These are phyloP conservation scores for Pyrgus malvae DNA, from an alignment of 2,888 invertebrate genomes.

Conservation along the genomic window DNA sequence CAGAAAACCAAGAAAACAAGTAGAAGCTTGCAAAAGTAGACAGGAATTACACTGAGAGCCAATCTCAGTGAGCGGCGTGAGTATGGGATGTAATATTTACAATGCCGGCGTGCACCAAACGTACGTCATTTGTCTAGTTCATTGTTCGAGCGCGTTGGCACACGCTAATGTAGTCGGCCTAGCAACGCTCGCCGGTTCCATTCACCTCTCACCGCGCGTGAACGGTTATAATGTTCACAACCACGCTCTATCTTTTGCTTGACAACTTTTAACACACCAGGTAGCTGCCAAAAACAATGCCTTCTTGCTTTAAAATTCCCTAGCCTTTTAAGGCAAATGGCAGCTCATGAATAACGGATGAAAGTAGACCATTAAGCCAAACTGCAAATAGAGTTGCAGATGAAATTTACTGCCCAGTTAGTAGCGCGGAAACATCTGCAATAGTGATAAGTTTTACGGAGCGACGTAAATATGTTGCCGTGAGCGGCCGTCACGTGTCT, in stretches of 20 bases:
- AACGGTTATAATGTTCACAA: constrained; percentile 50
- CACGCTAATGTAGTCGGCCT: constrained; percentile 73
- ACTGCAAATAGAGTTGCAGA: constrained; percentile 20
- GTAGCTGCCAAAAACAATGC: constrained; percentile 12
- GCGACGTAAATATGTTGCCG: constrained; percentile 15
- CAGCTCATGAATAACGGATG: constrained; percentile 6
- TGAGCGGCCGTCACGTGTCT: constrained; percentile 51
- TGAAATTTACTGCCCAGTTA: constrained; percentile 11
- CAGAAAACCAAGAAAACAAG: constrained; percentile 3
- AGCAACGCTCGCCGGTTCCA: constrained; percentile 73
- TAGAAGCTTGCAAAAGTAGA: constrained; percentile 25
- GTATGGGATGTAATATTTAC: constrained; percentile 40
- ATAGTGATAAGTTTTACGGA: constrained; percentile 14
- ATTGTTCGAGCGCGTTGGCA: constrained; percentile 76
- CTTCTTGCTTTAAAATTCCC: neutral
- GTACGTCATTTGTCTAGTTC: constrained; percentile 69
- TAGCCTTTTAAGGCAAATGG: neutral
- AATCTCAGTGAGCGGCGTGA: constrained; percentile 28
- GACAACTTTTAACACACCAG: constrained; percentile 34
- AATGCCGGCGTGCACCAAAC: constrained; percentile 51
- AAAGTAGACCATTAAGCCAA: constrained; percentile 13
- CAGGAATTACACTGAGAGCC: constrained; percentile 11
- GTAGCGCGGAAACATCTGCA: constrained; percentile 14
- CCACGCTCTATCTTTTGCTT: constrained; percentile 34
- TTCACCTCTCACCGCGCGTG: constrained; percentile 79